These are phyloP conservation scores for Solen grandis DNA, from an alignment of 1,140 invertebrate species.

Conservation along the genomic window DNA sequence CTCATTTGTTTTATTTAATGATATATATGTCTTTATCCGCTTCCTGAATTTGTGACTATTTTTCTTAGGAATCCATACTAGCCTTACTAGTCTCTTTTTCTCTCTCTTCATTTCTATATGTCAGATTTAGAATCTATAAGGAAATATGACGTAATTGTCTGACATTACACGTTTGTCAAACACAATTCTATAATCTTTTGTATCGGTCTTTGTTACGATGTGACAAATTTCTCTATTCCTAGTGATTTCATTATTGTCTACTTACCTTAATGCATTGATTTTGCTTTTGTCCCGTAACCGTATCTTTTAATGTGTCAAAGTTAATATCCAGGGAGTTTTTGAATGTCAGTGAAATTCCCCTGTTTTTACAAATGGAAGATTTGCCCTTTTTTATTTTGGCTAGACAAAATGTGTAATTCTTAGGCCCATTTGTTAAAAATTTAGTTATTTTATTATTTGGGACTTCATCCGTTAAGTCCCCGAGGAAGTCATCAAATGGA, in stretches of 20 bases:
- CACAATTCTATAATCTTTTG: neutral
- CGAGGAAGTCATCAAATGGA: neutral
- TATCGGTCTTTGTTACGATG: neutral
- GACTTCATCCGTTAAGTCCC: neutral
- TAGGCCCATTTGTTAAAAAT: conserved; percentile 24
- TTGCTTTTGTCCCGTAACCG: neutral
- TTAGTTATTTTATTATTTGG: neutral
- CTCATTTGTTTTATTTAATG: too few species aligned
- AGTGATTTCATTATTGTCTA: neutral
- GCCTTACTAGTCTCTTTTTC: too few species aligned
- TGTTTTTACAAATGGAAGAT: neutral
- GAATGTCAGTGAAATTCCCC: neutral
- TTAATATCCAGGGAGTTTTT: neutral
- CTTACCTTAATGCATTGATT: neutral
- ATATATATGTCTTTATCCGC: too few species aligned
- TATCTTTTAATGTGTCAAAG: neutral
- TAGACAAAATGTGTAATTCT: neutral
- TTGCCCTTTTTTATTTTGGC: neutral
- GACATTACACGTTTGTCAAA: neutral
- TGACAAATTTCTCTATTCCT: neutral
- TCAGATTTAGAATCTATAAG: too few species aligned
- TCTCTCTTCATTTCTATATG: too few species aligned
- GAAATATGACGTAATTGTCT: too few species aligned
- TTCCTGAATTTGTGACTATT: too few species aligned
- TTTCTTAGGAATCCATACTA: too few species aligned